Evolutionary conservation across 1,140 invertebrate genomes (phyloP), one percentile per base, ranked within the genome.

Genomic region (Bombus pyrosoma): DNA sequence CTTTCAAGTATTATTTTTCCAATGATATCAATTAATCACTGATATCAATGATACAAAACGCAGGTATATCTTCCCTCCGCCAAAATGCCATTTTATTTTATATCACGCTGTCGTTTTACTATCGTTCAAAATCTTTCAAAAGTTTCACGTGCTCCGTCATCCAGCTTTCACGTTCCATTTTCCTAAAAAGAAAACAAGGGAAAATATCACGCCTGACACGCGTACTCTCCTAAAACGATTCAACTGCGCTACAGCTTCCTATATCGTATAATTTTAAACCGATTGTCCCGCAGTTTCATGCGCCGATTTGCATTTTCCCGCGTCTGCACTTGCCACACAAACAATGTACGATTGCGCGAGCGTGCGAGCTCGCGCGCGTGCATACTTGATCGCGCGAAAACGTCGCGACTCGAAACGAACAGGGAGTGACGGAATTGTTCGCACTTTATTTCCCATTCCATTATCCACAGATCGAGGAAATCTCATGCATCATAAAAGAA

Each of bases 401-500:
- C 72, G 71, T 18, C 41, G 28, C 68, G 73, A 76, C 71, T 73
- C 43, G 69, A 64, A 62, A 79, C 77, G 79, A 77, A 47, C 69
- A 53, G 68, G 72, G 76, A 77, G 76, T 87, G 88, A 85, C 88
- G 85, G 85, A 87, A 90, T 90, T 86, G 88, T 86, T 87, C 85
- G 85, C 85, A 90, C 89, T 90, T 90, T 90, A 87, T 90, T 90
- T 64, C 74, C 88, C 85, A 79, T 90, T 87, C 78, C 81, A 90
- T 87, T 90, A 87, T 86, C 82, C 73, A 71, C 28, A 81, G 76
- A 87, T 90, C 85, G 83, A 59, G 74, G 78, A 87, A 90, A 77
- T 90, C 88, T 90, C 88, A 87, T 82, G 85, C 88, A 85, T 89
- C 74, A 85, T 89, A 90, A 90, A 90, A 85, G 89, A 87, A 86